These are phyloP conservation scores for Ceratina calcarata DNA, from an alignment of 1,140 invertebrate species.

Conservation along the genomic window DNA sequence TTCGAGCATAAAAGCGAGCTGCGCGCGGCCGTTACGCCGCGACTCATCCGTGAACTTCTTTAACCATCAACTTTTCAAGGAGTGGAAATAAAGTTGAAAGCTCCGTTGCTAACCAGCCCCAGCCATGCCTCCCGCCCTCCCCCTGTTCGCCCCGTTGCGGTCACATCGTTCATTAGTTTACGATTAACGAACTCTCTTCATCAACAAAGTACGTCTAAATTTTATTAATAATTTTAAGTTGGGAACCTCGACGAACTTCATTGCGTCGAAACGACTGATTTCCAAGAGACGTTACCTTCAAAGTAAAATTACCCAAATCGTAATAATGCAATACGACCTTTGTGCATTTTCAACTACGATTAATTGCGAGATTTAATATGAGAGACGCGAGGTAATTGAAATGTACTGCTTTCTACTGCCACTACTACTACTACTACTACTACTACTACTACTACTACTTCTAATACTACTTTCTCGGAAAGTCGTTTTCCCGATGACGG, in stretches of 20 bases:
- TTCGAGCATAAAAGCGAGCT: constrained; percentile 5
- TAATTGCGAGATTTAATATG: neutral
- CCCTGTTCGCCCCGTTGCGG: neutral
- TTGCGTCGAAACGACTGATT: too few relatives aligned
- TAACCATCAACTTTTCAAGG: constrained; percentile 23
- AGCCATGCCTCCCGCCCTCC: too few relatives aligned
- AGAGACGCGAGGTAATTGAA: too few relatives aligned
- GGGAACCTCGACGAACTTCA: too few relatives aligned
- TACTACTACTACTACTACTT: too few relatives aligned
- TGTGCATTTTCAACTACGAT: neutral
- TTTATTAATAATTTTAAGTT: too few relatives aligned
- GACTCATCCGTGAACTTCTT: constrained; percentile 23
- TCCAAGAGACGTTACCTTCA: too few relatives aligned
- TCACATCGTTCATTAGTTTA: constrained; percentile 19
- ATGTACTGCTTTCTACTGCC: too few relatives aligned
- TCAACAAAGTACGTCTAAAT: neutral
- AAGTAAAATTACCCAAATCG: too few relatives aligned
- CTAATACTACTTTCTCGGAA: too few relatives aligned
- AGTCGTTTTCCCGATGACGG: neutral
- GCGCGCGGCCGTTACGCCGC: neutral
- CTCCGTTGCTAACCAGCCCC: neutral
- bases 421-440: too few relatives aligned
- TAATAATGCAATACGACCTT: too few relatives aligned
- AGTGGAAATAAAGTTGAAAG: constrained; percentile 14
- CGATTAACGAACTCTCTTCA: constrained; percentile 27